Evolutionary conservation across 2,113 vertebrate species (phyloP), one percentile per base, ranked within the genome.

Genomic region (Phrynocephalus versicolor): DNA sequence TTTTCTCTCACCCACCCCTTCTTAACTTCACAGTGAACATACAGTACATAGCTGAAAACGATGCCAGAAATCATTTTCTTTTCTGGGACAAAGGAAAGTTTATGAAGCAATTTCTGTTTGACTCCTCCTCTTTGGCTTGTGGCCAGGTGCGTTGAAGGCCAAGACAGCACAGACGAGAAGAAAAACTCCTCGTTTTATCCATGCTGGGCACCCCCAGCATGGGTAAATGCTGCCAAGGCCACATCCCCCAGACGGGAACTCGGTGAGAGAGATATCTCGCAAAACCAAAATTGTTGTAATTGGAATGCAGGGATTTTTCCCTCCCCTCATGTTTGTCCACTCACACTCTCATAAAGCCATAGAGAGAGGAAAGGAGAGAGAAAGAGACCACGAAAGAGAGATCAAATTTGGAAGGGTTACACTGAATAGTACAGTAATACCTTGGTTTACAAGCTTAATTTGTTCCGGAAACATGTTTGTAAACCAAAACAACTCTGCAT

Each of bases 81-180:
- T 86, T 51, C n/a, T 79, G 81, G 88, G 87, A 90, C 91, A 88
- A 90, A 90, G 87, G 93, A 94, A 90, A 88, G 69, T 69, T 64
- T 90, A 84, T 87, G 89, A 88, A 91, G 86, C 81, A 87, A 83
- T 84, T 92, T 91, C 79, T 91, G 83, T 79, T 79, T 72, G 60
- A 21, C 35, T 30, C 84, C 72, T 90, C 81, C 81, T 90, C 6
- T 33, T 67, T 78, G 65, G 81, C 79, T 67, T 84, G 33, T 0
- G 8, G 45, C 87, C 87, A 82, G 85, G 73, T 86, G 75, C 83
- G 60, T 73, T 0, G 0, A 86, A n/a, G 84, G 84, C 84, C 84
- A 84, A 81, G 0, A 87, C 86, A 64, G 84, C 27, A 82, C 84
- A 83, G 72, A 18, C 87, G 14, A 2, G 58, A 87, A 64, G 60